phyloP scores from a whole-genome alignment of 2,888 invertebrate genomes.

The Rhamnusium bicolor region DNA sequence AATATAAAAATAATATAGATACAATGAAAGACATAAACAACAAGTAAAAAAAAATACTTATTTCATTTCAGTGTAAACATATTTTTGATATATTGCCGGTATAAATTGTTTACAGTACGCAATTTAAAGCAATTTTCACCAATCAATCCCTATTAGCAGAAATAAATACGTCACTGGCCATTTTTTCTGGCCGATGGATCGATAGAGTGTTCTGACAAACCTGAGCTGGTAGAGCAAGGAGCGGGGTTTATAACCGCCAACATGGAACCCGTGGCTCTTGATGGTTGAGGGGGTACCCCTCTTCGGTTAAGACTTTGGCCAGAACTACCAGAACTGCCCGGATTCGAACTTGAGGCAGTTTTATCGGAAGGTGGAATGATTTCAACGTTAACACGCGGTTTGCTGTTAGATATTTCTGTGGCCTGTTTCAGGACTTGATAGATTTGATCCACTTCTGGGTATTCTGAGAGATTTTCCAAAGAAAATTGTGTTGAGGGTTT shows the following conservation, averaged over 20 bases:
- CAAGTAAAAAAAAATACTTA: no score
- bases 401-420: conserved; percentile 84
- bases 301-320: conserved; percentile 73
- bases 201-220: conserved; percentile 71
- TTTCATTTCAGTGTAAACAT: no score
- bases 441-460: conserved; percentile 87
- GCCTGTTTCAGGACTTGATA: conserved; percentile 97
- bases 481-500: neutral
- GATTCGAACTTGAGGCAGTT: conserved; percentile 62
- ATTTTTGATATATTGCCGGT: neutral
- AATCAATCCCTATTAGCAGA: neutral
- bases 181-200: neutral
- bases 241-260: conserved; percentile 78
- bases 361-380: conserved; percentile 65
- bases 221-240: conserved; percentile 81
- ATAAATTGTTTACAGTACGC: neutral
- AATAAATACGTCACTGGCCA: neutral
- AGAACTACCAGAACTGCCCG: conserved; percentile 71
- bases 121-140: conserved; percentile 9
- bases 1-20: no score
- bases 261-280: conserved; percentile 72
- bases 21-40: no score
- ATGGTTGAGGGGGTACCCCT: conserved; percentile 68
- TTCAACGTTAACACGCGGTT: conserved; percentile 65
- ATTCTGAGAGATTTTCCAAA: conserved; percentile 37